Evolutionary conservation across 2,888 invertebrate species (phyloP).

Genomic region (Papilio demoleus): DNA sequence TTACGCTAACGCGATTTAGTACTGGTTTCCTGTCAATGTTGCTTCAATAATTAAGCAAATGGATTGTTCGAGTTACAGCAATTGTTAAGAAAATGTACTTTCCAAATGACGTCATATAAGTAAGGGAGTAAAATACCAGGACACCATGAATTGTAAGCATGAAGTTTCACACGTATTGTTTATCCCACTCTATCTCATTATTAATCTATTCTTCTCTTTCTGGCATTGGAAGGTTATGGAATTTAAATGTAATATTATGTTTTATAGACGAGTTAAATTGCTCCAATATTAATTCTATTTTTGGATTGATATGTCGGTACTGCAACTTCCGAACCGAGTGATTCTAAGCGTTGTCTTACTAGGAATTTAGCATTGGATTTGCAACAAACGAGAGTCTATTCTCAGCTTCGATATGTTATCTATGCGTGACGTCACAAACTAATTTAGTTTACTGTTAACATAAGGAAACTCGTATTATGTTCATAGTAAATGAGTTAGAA

Average conservation of each 20-base stretch:
- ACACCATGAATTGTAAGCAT: not conserved
- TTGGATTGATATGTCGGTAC: slow-evolving; percentile 70
- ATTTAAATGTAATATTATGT: slow-evolving; percentile 61
- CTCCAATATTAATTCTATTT: slow-evolving; percentile 75
- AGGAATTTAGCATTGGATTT: slow-evolving; percentile 64
- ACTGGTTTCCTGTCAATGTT: slow-evolving; percentile 20
- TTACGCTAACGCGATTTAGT: slow-evolving; percentile 60
- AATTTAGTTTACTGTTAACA: slow-evolving; percentile 7
- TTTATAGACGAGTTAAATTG: slow-evolving; percentile 74
- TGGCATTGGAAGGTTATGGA: not conserved
- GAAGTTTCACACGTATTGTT: not conserved
- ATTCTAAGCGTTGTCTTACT: slow-evolving; percentile 72
- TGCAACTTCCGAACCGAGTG: slow-evolving; percentile 66
- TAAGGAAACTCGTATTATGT: slow-evolving; percentile 8
- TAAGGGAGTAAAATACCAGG: not conserved
- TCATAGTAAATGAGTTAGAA: not conserved
- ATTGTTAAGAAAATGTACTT: slow-evolving; percentile 1
- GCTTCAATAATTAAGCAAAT: slow-evolving; percentile 18
- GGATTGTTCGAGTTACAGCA: not conserved
- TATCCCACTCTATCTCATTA: not conserved
- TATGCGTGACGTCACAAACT: slow-evolving; percentile 15
- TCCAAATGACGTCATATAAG: slow-evolving; percentile 2
- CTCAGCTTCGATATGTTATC: slow-evolving; percentile 42
- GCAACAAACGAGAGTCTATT: slow-evolving; percentile 66
- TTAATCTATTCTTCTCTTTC: not conserved